A percentile compares a stretch with the other conserved stretches of the same genome.
These are phyloP conservation scores for Cossypha niveicapilla DNA, from an alignment of 2,797 vertebrate species.

Conservation along the genomic window DNA sequence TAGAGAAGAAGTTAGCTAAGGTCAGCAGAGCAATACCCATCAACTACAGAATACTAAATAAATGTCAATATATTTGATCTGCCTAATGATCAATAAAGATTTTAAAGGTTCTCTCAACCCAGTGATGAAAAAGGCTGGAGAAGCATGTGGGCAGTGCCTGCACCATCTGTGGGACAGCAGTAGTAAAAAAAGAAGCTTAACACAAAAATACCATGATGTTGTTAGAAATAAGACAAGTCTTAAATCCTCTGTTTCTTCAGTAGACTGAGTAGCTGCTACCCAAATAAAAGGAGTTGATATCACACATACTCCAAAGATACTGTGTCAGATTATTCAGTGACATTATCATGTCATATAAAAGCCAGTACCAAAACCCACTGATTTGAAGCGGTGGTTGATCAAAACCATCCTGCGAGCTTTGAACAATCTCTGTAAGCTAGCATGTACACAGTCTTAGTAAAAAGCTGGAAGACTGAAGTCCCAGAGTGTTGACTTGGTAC, in stretches of 20 bases:
- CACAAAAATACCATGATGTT: not conserved
- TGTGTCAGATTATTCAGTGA: not conserved
- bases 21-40: not conserved
- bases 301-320: not conserved
- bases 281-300: not conserved
- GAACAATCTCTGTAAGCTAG: not conserved
- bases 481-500: not conserved
- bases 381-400: not conserved
- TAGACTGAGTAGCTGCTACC: not conserved
- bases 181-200: not conserved
- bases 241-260: not conserved
- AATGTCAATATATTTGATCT: not conserved
- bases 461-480: not conserved
- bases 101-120: not conserved
- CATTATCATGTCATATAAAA: not conserved
- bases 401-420: not conserved
- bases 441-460: fast-evolving
- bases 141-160: not conserved
- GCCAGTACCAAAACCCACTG: not conserved
- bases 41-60: not conserved
- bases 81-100: not conserved
- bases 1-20: not conserved
- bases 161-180: not conserved
- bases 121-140: not conserved
- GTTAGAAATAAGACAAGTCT: not conserved